A percentile compares a stretch with the other conserved stretches of the same genome.
Evolutionary conservation across 2,888 invertebrate species (phyloP).

Genomic region (Falcaria lacertinaria): DNA sequence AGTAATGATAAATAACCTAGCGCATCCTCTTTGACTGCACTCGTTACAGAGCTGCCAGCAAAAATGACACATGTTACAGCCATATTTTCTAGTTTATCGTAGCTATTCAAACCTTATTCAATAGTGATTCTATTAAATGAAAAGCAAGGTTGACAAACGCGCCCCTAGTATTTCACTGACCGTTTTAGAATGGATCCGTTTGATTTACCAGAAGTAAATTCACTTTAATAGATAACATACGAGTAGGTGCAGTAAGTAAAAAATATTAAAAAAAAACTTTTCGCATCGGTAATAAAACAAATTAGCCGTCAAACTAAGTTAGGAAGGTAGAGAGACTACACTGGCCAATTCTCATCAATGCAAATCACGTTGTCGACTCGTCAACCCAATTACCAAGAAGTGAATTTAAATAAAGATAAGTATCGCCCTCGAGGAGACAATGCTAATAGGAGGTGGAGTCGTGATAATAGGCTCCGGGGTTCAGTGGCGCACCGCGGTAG

Average conservation of each 20-base stretch:
- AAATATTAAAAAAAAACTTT: slow-evolving; percentile 39
- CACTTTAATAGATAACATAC: no score
- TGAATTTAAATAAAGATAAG: slow-evolving; percentile 81
- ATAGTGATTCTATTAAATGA: no score
- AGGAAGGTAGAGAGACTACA: slow-evolving; percentile 53
- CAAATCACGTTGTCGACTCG: slow-evolving; percentile 80
- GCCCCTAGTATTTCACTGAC: no score
- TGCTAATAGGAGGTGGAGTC: slow-evolving; percentile 77
- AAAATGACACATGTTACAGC: slow-evolving; percentile 56
- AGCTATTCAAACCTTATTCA: no score
- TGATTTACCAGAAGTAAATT: no score
- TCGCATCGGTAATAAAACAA: slow-evolving; percentile 60
- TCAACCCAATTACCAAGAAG: slow-evolving; percentile 80
- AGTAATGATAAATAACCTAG: slow-evolving; percentile 78
- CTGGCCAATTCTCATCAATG: slow-evolving; percentile 78
- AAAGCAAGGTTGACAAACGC: no score
- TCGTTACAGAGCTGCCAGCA: slow-evolving; percentile 46
- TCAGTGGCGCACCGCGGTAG: slow-evolving; percentile 54
- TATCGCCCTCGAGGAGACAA: slow-evolving; percentile 79
- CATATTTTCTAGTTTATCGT: no score
- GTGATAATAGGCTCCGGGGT: slow-evolving; percentile 74
- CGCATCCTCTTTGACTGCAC: slow-evolving; percentile 73
- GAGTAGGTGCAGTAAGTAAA: no score
- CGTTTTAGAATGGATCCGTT: no score
- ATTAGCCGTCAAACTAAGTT: slow-evolving; percentile 63